Base-by-base conservation (phyloP, 2,888 invertebrate genomes). In the Perdita meconis region DNA sequence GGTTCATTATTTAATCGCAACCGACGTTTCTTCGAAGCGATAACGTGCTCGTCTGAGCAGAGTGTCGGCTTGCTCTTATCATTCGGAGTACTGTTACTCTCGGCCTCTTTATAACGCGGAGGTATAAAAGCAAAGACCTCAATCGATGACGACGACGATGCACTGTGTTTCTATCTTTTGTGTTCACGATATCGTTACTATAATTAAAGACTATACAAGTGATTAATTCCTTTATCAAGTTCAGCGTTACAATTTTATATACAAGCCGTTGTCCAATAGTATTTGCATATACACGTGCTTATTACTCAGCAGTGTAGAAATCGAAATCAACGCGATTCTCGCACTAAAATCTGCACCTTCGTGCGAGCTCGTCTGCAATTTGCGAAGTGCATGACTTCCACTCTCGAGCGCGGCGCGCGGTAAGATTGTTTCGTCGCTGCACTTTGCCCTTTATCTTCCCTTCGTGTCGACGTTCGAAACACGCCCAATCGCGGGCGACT, bases 1-100 rank as follows among this genome's bases (percentile, higher is more conserved):
- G 85, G 75, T 78, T 85, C 81, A 79, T 86, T 85, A 83, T 78
- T 75, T 76, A 80, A 82, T 78, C 79, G 79, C 83, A 40, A 78
- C 74, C 53, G 66, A 66, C 79, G 73, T 82, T 87, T 86, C 81
- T 79, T 60, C 72, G 78, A 81, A 82, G 61, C 72, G 71, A 77
- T 85, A 86, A 78, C 81, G 84, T 75, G 79, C 84, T 80, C 69
- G 57, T 40, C 38, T 40, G n/a, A n/a, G 67, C 40, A 26, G 56
- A 57, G 72, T 82, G 82, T 84, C 85, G 70, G 61, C 74, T 82
- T 53, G 53, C 75, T 34, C 64, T 50, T 51, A 60, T 75, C 74
- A 69, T 36, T 60, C 26, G 61, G 50, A 13, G 67, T 55, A 24
- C 12, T 72, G 71, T 80, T 71, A 44, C 69, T 34, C 44, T 38